Base-by-base conservation (phyloP, 2,888 invertebrate genomes). In the Pediacus dermestoides region DNA sequence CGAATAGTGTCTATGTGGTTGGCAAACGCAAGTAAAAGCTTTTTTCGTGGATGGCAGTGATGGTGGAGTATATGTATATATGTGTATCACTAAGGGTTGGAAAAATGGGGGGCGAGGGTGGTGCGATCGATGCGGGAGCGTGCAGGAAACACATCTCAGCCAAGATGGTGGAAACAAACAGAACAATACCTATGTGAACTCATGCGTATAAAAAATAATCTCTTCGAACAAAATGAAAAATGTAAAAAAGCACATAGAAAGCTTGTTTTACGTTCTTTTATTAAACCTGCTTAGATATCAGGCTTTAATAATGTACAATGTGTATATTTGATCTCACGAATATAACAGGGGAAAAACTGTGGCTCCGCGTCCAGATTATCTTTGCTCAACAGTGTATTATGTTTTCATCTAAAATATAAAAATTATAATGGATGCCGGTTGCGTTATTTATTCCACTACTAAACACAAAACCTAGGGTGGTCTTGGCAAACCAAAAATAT, bases 121-220 rank as follows among this genome's bases (percentile, higher is more conserved):
- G 40, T 37, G 44, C 57, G 63, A 64, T 63, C 61, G 64, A 64
- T 63, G 58, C 55, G 43, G 55, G 53, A 58, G 58, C 58, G 60
- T 55, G 55, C 57, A 55, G 57, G 53, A 59, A 61, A 63, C 61
- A 60, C 61, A 63, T 63, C 64, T 62, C 59, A 44, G 48, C 60
- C 63, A 64, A 64, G 64, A 63, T 64, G 64, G 64, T 62, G 63
- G 64, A 62, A 63, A 63, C 64, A 63, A 63, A 64, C 63, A 63
- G 62, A 58, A 63, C 64, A 64, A 63, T 63, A 61, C 64, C 60
- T 62, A 61, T 57, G 61, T 57, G 64, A 61, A 62, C 59, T 63
- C 63, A 62, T 61, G 64, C 63, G 62, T 63, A 60, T 53, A 53
- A 53, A 52, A 58, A 63, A 62, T 61, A 60, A 62, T 59, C 58